phyloP scores from a whole-genome alignment of 1,140 invertebrate species.

The Chionoecetes opilio region DNA sequence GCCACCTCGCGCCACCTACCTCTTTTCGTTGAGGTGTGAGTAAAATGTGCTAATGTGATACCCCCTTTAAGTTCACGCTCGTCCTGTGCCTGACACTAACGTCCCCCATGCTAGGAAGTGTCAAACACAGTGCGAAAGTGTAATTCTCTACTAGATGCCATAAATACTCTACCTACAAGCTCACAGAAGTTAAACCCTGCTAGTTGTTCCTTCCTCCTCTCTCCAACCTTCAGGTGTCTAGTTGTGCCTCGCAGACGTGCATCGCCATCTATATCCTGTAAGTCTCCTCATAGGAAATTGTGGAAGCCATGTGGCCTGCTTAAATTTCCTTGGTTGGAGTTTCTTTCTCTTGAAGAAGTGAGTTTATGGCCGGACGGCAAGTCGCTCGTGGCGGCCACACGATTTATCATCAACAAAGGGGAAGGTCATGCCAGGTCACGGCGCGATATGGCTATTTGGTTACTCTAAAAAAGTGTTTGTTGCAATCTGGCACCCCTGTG shows the following conservation, averaged over 20 bases:
- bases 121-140: too few relatives aligned
- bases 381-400: neutral
- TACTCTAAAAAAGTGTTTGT: too few relatives aligned
- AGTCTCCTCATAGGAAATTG: conserved; percentile 17
- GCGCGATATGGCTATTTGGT: too few relatives aligned
- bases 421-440: too few relatives aligned
- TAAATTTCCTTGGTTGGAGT: conserved; percentile 10
- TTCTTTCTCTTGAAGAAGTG: neutral
- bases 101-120: neutral
- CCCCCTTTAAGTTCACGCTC: too few relatives aligned
- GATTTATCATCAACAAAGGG: neutral
- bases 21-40: too few relatives aligned
- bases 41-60: too few relatives aligned
- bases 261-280: neutral
- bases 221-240: neutral
- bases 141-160: too few relatives aligned
- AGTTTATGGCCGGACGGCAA: neutral
- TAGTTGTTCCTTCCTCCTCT: neutral
- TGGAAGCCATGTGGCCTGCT: neutral
- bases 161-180: too few relatives aligned
- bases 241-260: neutral
- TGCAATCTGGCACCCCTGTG: too few relatives aligned
- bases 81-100: neutral
- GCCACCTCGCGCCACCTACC: too few relatives aligned
- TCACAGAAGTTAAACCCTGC: neutral